Evolutionary conservation across 2,797 vertebrate genomes (phyloP).

Genomic region (Paedocypris micromegethes): DNA sequence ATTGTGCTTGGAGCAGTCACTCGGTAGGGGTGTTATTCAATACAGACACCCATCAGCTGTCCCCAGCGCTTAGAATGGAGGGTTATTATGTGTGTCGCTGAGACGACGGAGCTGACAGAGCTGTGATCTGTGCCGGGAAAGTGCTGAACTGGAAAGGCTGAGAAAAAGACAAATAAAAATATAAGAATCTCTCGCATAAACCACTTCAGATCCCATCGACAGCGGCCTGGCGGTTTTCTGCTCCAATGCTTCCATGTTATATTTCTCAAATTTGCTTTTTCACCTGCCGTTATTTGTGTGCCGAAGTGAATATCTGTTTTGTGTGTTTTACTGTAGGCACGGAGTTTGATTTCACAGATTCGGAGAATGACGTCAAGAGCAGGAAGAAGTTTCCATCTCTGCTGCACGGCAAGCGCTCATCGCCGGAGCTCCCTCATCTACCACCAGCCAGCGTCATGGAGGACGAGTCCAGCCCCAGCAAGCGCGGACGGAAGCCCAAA

Average conservation of each 20-base stretch:
- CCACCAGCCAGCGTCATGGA: slow-evolving; percentile 63
- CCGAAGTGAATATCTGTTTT: not conserved
- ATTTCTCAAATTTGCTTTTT: too few species aligned
- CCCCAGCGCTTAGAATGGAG: slow-evolving; percentile 42
- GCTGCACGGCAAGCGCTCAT: slow-evolving; percentile 78
- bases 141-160: too few species aligned
- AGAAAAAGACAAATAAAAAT: too few species aligned
- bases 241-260: too few species aligned
- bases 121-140: too few species aligned
- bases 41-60: slow-evolving; percentile 45
- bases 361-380: slow-evolving; percentile 82
- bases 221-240: too few species aligned
- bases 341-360: slow-evolving; percentile 91
- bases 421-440: slow-evolving; percentile 71
- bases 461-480: slow-evolving; percentile 66
- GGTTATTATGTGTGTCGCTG: slow-evolving; percentile 21
- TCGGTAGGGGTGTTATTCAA: slow-evolving; percentile 45
- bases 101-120: too few species aligned
- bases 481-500: slow-evolving; percentile 77
- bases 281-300: not conserved
- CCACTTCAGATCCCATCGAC: too few species aligned
- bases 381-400: slow-evolving; percentile 79
- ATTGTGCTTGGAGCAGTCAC: slow-evolving; percentile 42
- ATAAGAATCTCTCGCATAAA: too few species aligned
- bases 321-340: slow-evolving; percentile 61